These are phyloP conservation scores for Argyrosomus regius DNA, from an alignment of 2,797 vertebrate genomes.

Conservation along the genomic window DNA sequence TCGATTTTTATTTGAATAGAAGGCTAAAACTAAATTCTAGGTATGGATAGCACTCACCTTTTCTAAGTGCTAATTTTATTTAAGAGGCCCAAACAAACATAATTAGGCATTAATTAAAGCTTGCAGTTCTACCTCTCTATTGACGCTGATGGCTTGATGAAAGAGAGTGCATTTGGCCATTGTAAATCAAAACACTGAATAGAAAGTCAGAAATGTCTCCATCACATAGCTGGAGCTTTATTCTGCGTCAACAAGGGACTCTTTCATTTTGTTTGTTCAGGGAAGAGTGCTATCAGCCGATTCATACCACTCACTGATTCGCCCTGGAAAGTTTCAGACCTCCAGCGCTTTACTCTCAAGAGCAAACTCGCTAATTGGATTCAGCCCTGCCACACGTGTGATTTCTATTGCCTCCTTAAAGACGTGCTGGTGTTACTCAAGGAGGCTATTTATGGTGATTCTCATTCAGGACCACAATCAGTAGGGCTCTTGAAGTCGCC, in stretches of 20 bases:
- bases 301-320: constrained; percentile 31
- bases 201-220: constrained; percentile 41
- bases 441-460: constrained; percentile 67
- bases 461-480: constrained; percentile 75
- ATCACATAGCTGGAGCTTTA: constrained; percentile 29
- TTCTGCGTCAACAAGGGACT: constrained; percentile 25
- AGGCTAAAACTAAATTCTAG: constrained; percentile 20
- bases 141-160: constrained; percentile 61
- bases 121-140: constrained; percentile 23
- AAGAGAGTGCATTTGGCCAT: constrained; percentile 47
- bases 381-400: constrained; percentile 45
- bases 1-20: constrained; percentile 49
- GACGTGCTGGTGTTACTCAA: constrained; percentile 70
- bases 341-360: constrained; percentile 45
- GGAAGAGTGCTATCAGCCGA: constrained; percentile 17
- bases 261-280: constrained; percentile 49
- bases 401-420: constrained; percentile 61
- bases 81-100: constrained; percentile 68
- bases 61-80: constrained; percentile 62
- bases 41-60: constrained; percentile 56
- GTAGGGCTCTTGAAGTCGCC: constrained; percentile 55
- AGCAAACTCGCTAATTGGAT: constrained; percentile 72
- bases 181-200: constrained; percentile 55
- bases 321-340: constrained; percentile 54
- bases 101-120: constrained; percentile 73